A percentile compares a stretch with the other conserved stretches of the same genome.
Conservation (phyloP, 2,888 invertebrate species). For the Tyria jacobaeae region DNA sequence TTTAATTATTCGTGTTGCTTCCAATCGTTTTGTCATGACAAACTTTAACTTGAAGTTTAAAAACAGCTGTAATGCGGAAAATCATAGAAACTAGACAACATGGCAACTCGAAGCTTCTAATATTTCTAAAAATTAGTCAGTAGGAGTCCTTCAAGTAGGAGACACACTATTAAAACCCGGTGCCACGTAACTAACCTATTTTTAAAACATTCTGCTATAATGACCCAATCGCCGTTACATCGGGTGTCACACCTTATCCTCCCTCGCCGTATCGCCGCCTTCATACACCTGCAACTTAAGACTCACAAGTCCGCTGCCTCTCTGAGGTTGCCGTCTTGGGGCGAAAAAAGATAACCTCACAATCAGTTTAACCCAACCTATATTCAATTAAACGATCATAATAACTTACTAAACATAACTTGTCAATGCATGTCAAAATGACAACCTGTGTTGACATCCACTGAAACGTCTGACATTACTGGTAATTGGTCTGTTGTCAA, state of each 20-base stretch:
- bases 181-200: too few species aligned
- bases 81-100: neutral
- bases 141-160: too few species aligned
- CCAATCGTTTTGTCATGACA: neutral
- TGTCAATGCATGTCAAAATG: slow-evolving; percentile 7
- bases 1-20: slow-evolving; percentile 1
- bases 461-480: neutral
- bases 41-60: neutral
- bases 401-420: neutral
- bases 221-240: too few species aligned
- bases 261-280: too few species aligned
- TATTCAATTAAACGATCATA: neutral
- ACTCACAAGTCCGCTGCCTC: too few species aligned
- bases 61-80: neutral
- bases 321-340: too few species aligned
- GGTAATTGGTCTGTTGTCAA: neutral
- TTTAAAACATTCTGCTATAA: too few species aligned
- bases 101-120: neutral
- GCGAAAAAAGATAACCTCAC: too few species aligned
- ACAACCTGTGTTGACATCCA: neutral
- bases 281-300: too few species aligned
- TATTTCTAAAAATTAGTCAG: neutral
- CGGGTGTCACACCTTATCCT: too few species aligned
- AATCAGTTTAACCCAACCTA: too few species aligned
- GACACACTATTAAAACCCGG: too few species aligned